Conservation (phyloP, 2,113 vertebrate genomes). For the Proteles cristata region DNA sequence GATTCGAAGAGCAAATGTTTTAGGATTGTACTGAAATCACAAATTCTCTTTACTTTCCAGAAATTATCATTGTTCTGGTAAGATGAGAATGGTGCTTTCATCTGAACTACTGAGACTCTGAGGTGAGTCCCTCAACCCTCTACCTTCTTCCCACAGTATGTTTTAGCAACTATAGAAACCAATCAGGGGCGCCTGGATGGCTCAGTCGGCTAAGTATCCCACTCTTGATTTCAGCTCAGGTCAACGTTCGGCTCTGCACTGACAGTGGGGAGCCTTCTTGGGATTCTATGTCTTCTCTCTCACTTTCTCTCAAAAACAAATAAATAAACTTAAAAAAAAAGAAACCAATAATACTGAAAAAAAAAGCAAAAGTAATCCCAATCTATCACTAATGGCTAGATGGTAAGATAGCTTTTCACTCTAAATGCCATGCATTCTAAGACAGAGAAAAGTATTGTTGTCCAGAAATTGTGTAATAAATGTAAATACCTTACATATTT, state of each 20-base stretch:
- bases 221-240: no score
- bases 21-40: not conserved
- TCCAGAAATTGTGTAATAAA: not conserved
- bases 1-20: not conserved
- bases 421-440: not conserved
- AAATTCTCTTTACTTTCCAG: not conserved
- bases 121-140: no score
- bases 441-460: not conserved
- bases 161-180: not conserved
- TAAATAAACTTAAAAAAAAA: no score
- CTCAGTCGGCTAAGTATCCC: no score
- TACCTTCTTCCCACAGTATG: not conserved
- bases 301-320: no score
- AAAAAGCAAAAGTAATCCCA: not conserved
- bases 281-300: no score
- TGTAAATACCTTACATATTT: not conserved
- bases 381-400: not conserved
- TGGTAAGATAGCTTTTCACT: not conserved
- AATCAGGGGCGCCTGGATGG: not conserved
- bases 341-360: not conserved
- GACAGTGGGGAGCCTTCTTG: no score
- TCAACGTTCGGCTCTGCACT: no score
- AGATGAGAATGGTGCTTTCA: not conserved
- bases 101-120: not conserved
- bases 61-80: not conserved